Conservation (phyloP, 2,113 vertebrate genomes). For the Galbula dea region DNA sequence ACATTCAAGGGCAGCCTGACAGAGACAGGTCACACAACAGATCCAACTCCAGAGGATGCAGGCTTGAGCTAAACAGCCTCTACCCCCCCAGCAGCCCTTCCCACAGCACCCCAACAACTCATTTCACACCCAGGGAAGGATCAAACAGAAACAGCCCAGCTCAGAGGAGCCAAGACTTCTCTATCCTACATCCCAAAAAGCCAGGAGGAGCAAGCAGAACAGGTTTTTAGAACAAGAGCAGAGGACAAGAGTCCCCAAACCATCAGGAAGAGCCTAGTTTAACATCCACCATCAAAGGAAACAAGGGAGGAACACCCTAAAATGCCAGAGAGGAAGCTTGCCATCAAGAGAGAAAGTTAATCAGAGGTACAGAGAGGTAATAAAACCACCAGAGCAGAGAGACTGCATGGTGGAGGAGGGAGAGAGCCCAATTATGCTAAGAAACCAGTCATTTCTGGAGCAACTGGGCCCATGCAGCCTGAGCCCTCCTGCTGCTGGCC, state of each 20-base stretch:
- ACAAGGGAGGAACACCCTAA: neutral
- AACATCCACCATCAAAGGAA: constrained; percentile 3
- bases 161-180: neutral
- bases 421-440: neutral
- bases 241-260: neutral
- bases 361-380: neutral
- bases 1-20: constrained; percentile 30
- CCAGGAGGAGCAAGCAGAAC: constrained; percentile 37
- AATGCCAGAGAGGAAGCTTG: neutral
- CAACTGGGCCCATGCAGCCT: neutral
- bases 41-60: neutral
- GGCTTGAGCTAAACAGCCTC: neutral
- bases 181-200: neutral
- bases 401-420: neutral
- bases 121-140: neutral
- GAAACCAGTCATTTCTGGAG: neutral
- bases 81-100: neutral
- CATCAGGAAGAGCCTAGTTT: neutral
- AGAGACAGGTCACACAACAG: constrained; percentile 29
- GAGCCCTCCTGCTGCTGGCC: neutral
- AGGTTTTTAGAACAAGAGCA: constrained; percentile 17
- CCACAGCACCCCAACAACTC: neutral
- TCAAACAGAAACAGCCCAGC: neutral
- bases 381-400: neutral
- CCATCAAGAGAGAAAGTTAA: neutral